phyloP scores from a whole-genome alignment of 2,113 vertebrate species.

The Hyperopisus bebe region DNA sequence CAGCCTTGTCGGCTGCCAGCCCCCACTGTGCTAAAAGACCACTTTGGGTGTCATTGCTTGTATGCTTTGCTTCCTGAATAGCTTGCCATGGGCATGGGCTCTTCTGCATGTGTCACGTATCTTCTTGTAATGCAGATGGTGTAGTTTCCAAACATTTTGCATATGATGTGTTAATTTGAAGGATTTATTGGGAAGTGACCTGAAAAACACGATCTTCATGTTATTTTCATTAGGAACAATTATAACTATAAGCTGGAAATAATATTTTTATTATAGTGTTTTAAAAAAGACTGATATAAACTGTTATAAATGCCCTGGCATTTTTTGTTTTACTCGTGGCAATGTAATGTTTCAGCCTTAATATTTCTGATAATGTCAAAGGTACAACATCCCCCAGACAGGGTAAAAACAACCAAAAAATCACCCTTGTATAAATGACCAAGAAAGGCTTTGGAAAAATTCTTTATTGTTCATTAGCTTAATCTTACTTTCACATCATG shows the following conservation, averaged over 20 bases:
- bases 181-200: not conserved
- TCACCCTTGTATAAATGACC: not conserved
- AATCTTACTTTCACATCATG: not conserved
- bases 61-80: not conserved
- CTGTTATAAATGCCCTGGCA: not conserved
- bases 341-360: not conserved
- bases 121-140: not conserved
- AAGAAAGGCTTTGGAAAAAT: not conserved
- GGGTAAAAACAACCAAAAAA: not conserved
- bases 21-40: slow-evolving; percentile 55
- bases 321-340: not conserved
- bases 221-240: not conserved
- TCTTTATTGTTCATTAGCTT: not conserved
- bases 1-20: slow-evolving; percentile 46
- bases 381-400: not conserved
- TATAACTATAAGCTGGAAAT: not conserved
- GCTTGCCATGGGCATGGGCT: not conserved
- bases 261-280: not conserved
- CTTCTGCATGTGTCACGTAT: not conserved
- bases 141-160: not conserved
- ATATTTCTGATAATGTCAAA: not conserved
- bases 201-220: not conserved
- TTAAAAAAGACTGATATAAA: not conserved
- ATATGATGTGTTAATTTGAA: not conserved
- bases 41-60: not conserved